Conservation (phyloP, 2,888 invertebrate species). For the Lasioglossum leucozonium region DNA sequence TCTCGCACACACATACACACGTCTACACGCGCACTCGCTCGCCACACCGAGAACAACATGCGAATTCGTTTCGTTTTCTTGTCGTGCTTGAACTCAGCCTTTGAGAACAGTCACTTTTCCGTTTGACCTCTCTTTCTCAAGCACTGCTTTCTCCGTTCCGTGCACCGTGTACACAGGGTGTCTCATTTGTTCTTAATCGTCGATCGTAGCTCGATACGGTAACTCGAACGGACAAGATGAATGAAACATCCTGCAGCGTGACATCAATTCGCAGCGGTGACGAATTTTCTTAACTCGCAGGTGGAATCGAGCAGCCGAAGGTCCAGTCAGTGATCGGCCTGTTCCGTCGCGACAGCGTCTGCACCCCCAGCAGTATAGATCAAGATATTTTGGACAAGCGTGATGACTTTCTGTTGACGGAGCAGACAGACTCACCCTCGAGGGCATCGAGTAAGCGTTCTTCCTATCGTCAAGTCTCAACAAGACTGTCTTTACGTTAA, state of each 20-base stretch:
- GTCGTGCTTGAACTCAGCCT: conserved; percentile 4
- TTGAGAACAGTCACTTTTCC: conserved; percentile 30
- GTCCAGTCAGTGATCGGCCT: conserved; percentile 95
- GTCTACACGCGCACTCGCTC: not conserved
- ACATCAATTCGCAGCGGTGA: not conserved
- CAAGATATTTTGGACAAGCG: conserved; percentile 85
- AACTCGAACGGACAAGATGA: not conserved
- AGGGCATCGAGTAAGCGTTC: conserved; percentile 86
- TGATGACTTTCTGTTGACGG: conserved; percentile 87
- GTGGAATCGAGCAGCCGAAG: conserved; percentile 95
- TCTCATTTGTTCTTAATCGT: not conserved
- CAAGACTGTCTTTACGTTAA: not conserved
- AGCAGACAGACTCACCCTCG: conserved; percentile 85
- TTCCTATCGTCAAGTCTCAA: not conserved
- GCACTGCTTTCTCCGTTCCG: conserved; percentile 37
- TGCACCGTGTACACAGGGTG: conserved; percentile 8
- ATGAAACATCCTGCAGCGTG: conserved; percentile 14
- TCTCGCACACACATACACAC: conserved; percentile 22
- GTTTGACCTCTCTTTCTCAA: conserved; percentile 32
- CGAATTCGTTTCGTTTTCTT: not conserved
- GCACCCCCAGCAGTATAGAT: conserved; percentile 88
- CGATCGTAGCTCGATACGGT: not conserved
- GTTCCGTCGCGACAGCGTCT: conserved; percentile 93
- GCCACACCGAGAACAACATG: not conserved
- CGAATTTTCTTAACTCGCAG: conserved; percentile 83